Evolutionary conservation across 2,888 invertebrate genomes (phyloP).

Genomic region (Tryphoninae sp.): DNA sequence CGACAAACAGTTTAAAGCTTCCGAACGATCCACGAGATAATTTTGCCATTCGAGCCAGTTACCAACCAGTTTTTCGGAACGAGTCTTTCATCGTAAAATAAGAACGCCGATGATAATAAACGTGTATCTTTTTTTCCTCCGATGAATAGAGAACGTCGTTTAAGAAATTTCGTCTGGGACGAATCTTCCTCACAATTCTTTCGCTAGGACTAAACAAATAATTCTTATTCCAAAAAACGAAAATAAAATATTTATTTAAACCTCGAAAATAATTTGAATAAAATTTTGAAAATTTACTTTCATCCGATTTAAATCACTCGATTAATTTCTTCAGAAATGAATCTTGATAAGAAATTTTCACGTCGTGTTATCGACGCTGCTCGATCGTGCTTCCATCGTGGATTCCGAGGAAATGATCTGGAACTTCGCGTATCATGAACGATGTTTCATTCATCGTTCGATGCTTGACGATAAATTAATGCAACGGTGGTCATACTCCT

Average conservation of each 20-base stretch:
- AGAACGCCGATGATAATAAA: slow-evolving; percentile 22
- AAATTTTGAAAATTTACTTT: neutral
- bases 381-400: slow-evolving; percentile 32
- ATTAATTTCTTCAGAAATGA: neutral
- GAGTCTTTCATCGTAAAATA: slow-evolving; percentile 10
- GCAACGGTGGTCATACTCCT: neutral
- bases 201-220: neutral
- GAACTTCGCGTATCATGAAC: slow-evolving; percentile 24
- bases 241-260: neutral
- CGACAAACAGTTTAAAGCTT: slow-evolving; percentile 34
- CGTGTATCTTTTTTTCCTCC: slow-evolving; percentile 2
- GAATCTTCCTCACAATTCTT: neutral
- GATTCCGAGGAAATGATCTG: slow-evolving; percentile 9
- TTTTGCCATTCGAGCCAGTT: slow-evolving; percentile 38
- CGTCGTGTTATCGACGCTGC: slow-evolving; percentile 8
- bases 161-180: neutral
- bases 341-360: neutral
- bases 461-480: slow-evolving; percentile 4
- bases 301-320: neutral
- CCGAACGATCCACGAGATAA: slow-evolving; percentile 35
- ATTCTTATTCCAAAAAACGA: neutral
- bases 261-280: neutral
- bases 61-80: slow-evolving; percentile 44
- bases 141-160: slow-evolving; percentile 4
- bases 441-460: slow-evolving; percentile 36